Percentiles rank a stretch among this genome's conserved stretches.
These are phyloP conservation scores for Ophion ellenae DNA, from an alignment of 2,888 invertebrate species.

Conservation along the genomic window DNA sequence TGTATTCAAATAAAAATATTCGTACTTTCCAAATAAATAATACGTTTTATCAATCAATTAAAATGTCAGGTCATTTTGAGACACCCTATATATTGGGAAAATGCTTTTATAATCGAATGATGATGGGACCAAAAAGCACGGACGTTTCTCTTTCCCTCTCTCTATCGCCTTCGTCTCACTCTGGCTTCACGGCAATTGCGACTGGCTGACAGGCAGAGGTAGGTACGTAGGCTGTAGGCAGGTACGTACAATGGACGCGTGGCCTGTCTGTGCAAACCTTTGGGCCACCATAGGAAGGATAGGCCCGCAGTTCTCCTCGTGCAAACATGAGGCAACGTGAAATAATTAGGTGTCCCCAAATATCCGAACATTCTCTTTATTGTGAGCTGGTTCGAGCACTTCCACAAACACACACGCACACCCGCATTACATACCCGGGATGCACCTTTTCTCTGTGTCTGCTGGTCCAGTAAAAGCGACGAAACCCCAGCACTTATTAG, in stretches of 20 bases:
- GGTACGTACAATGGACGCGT: conserved; percentile 12
- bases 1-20: too few relatives aligned
- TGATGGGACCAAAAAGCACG: conserved; percentile 14
- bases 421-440: not conserved
- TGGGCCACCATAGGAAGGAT: conserved; percentile 44
- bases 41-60: too few relatives aligned
- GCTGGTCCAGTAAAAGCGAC: too few relatives aligned
- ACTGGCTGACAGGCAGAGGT: not conserved
- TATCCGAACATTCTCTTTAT: conserved; percentile 71
- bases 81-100: not conserved
- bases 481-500: too few relatives aligned
- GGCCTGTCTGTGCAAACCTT: conserved; percentile 59
- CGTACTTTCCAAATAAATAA: too few relatives aligned
- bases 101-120: not conserved
- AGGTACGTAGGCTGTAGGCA: conserved; percentile 4
- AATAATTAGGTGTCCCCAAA: conserved; percentile 75
- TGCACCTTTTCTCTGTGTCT: conserved; percentile 4
- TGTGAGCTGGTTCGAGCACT: conserved; percentile 49
- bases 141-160: too few relatives aligned
- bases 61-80: too few relatives aligned
- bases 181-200: conserved; percentile 26
- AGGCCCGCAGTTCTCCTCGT: conserved; percentile 25
- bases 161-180: conserved; percentile 4
- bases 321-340: conserved; percentile 66
- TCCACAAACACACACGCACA: not conserved